phyloP scores from a whole-genome alignment of 2,797 vertebrate genomes.

The Pteropus rufus region DNA sequence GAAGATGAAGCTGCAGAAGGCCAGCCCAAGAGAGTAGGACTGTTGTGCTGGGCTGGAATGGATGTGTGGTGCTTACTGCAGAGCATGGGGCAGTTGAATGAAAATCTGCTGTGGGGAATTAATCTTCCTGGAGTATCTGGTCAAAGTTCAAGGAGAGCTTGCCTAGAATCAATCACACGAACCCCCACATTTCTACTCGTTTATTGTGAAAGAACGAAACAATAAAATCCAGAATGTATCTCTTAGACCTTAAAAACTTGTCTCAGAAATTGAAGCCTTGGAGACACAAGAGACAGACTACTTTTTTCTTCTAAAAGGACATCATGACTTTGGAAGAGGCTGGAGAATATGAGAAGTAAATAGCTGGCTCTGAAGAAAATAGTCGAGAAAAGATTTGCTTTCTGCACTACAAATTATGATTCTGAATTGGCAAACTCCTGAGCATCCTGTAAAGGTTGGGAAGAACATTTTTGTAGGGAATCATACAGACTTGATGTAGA shows the following conservation, averaged over 20 bases:
- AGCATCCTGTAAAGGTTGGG: background rate
- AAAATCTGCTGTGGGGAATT: background rate
- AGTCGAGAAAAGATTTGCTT: background rate
- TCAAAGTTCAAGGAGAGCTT: background rate
- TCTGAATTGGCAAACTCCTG: background rate
- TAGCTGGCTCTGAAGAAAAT: background rate
- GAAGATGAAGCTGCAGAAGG: background rate
- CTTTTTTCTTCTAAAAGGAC: slow-evolving; percentile 38
- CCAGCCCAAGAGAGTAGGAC: background rate
- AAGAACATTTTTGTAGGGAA: background rate
- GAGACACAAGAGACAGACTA: background rate
- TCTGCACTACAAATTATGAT: background rate
- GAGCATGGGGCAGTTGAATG: background rate
- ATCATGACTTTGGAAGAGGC: background rate
- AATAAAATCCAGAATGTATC: background rate
- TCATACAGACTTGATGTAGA: background rate
- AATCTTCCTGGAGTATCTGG: background rate
- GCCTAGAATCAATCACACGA: background rate
- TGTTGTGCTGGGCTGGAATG: background rate
- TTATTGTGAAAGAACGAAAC: background rate
- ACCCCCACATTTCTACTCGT: background rate
- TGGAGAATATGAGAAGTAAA: background rate
- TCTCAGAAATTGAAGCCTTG: background rate
- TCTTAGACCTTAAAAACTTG: background rate
- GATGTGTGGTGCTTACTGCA: background rate